Evolutionary conservation across 2,797 vertebrate species (phyloP).

Genomic region (Gymnoscopelus braueri): DNA sequence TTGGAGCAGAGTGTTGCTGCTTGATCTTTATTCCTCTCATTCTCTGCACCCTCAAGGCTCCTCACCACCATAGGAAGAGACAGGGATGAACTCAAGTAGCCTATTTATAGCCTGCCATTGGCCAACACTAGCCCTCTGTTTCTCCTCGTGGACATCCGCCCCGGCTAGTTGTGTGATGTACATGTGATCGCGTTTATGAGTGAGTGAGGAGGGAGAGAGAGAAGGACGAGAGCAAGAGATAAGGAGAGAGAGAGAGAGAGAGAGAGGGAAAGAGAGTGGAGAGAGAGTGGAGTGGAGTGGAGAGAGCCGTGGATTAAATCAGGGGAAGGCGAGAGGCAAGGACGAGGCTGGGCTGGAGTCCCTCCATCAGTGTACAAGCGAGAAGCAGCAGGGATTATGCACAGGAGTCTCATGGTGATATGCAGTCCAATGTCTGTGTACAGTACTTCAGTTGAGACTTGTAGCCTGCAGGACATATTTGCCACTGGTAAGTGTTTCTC

Average conservation of each 20-base stretch:
- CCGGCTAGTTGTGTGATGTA: constrained; percentile 43
- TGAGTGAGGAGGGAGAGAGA: constrained; percentile 11
- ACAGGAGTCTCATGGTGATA: constrained; percentile 45
- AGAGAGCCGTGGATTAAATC: constrained; percentile 61
- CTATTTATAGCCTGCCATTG: constrained; percentile 74
- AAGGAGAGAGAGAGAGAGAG: constrained; percentile 16
- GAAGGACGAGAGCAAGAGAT: neutral
- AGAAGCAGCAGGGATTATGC: constrained; percentile 39
- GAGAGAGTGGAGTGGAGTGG: constrained; percentile 18
- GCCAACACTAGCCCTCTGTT: constrained; percentile 74
- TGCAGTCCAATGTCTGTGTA: constrained; percentile 28
- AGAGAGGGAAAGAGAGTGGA: neutral
- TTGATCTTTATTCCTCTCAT: constrained; percentile 37
- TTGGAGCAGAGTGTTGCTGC: constrained; percentile 43
- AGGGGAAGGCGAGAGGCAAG: constrained; percentile 54
- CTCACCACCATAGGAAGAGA: constrained; percentile 74
- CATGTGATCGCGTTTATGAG: constrained; percentile 59
- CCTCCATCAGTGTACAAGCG: constrained; percentile 40
- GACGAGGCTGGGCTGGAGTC: constrained; percentile 47
- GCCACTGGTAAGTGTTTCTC: constrained; percentile 32
- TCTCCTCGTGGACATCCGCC: constrained; percentile 69
- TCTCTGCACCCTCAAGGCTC: constrained; percentile 59
- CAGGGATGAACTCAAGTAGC: constrained; percentile 72
- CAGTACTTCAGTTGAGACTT: constrained; percentile 42
- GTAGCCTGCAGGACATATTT: constrained; percentile 31